Conservation (phyloP, 2,888 invertebrate genomes). For the Dynastes maya region DNA sequence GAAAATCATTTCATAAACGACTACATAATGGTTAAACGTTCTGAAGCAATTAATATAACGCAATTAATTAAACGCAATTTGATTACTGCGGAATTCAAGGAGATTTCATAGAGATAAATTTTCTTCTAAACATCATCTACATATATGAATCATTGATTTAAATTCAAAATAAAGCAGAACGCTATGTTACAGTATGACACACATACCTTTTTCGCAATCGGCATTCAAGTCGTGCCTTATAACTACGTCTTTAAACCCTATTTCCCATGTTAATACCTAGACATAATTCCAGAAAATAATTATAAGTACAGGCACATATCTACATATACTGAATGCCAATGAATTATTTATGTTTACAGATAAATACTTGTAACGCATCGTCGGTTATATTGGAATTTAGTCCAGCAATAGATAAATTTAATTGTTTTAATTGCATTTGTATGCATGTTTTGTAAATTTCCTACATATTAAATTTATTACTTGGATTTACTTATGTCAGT, state of each 20-base stretch:
- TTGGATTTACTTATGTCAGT: neutral
- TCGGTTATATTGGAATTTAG: neutral
- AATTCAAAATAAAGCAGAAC: neutral
- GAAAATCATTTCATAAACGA: no score
- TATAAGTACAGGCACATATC: neutral
- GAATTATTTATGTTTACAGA: constrained; percentile 24
- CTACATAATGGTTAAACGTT: no score
- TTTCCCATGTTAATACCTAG: constrained; percentile 18
- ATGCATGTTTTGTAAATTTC: neutral
- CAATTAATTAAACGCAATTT: no score
- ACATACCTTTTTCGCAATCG: neutral
- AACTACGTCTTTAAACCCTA: constrained; percentile 23
- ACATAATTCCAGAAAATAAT: constrained; percentile 12
- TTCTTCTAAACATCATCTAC: neutral
- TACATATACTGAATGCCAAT: neutral
- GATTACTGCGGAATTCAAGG: no score
- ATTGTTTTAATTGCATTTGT: constrained; percentile 5
- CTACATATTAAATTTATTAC: neutral
- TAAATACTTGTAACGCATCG: constrained; percentile 15
- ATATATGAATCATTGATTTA: neutral
- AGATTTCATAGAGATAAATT: neutral
- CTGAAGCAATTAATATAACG: no score
- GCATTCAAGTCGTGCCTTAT: constrained; percentile 7
- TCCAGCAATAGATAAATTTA: neutral
- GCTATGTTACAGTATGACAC: neutral